phyloP scores from a whole-genome alignment of 2,888 invertebrate genomes.

The Palloptera scutellata region DNA sequence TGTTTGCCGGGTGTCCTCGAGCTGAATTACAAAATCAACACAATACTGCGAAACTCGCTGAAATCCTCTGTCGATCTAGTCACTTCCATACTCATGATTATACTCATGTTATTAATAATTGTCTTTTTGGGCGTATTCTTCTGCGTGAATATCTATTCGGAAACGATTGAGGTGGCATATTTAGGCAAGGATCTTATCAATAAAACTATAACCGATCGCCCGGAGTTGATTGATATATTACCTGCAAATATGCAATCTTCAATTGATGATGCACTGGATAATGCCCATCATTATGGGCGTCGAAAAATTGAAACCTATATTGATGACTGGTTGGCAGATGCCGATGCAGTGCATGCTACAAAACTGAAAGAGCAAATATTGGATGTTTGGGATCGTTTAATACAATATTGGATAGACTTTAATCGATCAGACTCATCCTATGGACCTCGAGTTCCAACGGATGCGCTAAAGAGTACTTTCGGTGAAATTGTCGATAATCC shows the following conservation, averaged over 20 bases:
- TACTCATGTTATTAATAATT: constrained; percentile 82
- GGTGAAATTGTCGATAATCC: constrained; percentile 78
- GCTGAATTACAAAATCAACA: constrained; percentile 72
- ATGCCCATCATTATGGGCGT: constrained; percentile 91
- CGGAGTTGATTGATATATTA: constrained; percentile 82
- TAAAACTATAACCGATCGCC: constrained; percentile 87
- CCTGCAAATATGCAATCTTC: constrained; percentile 71
- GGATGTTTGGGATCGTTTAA: constrained; percentile 92
- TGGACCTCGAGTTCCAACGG: constrained; percentile 79
- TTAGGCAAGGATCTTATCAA: constrained; percentile 88
- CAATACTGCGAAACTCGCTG: constrained; percentile 70
- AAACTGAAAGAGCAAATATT: constrained; percentile 88
- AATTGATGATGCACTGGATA: constrained; percentile 88
- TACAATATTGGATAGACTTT: constrained; percentile 89
- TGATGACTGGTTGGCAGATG: constrained; percentile 79
- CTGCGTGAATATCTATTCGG: constrained; percentile 83
- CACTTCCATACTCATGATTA: constrained; percentile 85
- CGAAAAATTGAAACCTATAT: constrained; percentile 90
- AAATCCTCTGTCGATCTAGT: constrained; percentile 85
- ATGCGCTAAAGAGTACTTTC: constrained; percentile 76
- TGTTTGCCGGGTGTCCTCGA: constrained; percentile 81
- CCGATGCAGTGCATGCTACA: constrained; percentile 80
- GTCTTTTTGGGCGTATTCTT: constrained; percentile 80
- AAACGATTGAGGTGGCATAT: constrained; percentile 90
- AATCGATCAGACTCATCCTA: constrained; percentile 65